Conservation (phyloP, 2,888 invertebrate species). For the Bellardia bayeri region DNA sequence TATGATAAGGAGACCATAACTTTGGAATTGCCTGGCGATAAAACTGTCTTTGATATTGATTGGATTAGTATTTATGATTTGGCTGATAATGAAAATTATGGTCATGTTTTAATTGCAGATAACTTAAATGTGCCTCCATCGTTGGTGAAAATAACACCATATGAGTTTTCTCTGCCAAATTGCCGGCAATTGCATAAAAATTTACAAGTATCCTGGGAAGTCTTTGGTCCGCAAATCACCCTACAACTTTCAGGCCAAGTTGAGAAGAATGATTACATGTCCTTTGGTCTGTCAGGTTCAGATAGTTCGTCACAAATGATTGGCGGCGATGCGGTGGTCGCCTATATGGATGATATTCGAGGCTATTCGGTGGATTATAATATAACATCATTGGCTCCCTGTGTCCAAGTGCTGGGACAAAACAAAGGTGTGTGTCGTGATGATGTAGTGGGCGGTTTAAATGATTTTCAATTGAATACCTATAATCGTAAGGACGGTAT, state of each 20-base stretch:
- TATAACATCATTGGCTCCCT: constrained; percentile 92
- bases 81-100: constrained; percentile 88
- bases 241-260: constrained; percentile 91
- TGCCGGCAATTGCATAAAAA: constrained; percentile 94
- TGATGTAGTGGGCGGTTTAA: constrained; percentile 91
- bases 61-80: constrained; percentile 94
- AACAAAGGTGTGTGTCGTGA: constrained; percentile 95
- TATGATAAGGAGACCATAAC: constrained; percentile 90
- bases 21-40: constrained; percentile 91
- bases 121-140: constrained; percentile 94
- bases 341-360: constrained; percentile 89
- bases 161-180: constrained; percentile 90
- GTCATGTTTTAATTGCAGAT: constrained; percentile 91
- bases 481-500: constrained; percentile 90
- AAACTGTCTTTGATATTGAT: constrained; percentile 91
- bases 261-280: constrained; percentile 91
- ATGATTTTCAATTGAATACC: constrained; percentile 92
- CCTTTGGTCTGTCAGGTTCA: constrained; percentile 94
- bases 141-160: constrained; percentile 87
- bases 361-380: constrained; percentile 93
- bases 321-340: constrained; percentile 93
- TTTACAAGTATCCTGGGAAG: constrained; percentile 94
- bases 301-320: constrained; percentile 90
- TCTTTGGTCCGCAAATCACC: constrained; percentile 94
- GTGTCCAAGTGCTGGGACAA: constrained; percentile 93